Evolutionary conservation across 2,888 invertebrate species (phyloP), one percentile per base, ranked within the genome.

Genomic region (Melikaiella ostensackeni): DNA sequence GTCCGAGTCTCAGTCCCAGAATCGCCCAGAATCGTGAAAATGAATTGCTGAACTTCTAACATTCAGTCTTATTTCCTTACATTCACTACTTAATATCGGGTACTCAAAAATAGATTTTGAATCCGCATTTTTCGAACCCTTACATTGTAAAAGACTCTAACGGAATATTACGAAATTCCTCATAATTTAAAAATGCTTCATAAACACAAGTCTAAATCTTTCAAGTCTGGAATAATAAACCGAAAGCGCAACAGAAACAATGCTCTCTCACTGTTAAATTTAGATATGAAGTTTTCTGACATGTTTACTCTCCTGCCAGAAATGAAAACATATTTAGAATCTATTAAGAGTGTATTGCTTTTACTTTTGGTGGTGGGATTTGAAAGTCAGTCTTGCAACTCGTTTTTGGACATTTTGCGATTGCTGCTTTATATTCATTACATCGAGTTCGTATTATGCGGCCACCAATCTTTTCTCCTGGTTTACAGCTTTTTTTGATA

Each of bases 381-480:
- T 77, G 30, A 70, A 76, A 73, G 7, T 73, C 42, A 21, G 73
- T 75, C 63, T 74, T 77, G n/a, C 70, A 75, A 57, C 19, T 70
- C 50, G 27, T 57, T 42, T 79, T 86, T 1, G 82, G 80, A 61
- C 82, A 87, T 78, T 78, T 80, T 6, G 30, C 70, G 13, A 82
- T 42, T 13, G 78, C 77, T 61, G 76, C 77, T 13, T 75, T 55
- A 42, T 82, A 77, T 35, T 81, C 76, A 46, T 79, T 38, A 66
- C 80, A 81, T 57, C 78, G 80, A 55, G 46, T 82, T 16, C 30
- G 38, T 24, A 27, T 70, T 11, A 13, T 13, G 11, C 13, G 50
- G 27, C 27, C 57, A 38, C n/a, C 46, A 50, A 50, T 13, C 13
- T 63, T 35, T 13, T 50, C 33, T 55, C 27, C 27, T 61, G 61